Evolutionary conservation across 2,888 invertebrate species (phyloP), one percentile per base, ranked within the genome.

Genomic region (Xanthorhoe designata): DNA sequence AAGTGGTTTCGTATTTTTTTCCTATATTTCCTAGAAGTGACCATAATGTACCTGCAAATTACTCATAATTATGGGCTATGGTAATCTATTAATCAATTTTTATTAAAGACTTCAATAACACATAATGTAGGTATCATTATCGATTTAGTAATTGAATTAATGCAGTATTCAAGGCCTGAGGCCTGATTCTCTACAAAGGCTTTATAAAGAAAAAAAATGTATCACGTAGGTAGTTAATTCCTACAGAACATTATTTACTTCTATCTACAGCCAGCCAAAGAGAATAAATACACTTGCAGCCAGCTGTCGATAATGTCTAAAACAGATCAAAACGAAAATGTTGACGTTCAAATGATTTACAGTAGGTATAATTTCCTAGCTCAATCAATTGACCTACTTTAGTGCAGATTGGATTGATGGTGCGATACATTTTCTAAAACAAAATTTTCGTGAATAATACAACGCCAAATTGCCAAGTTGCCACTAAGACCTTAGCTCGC

Each of bases 261-360:
- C 4, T 32, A 32, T 32, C 32, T 32, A 32, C 32, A 32, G 24
- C 1, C n/a, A n/a, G n/a, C n/a, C n/a, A n/a, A n/a, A n/a, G n/a
- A n/a, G n/a, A n/a, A n/a, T n/a, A n/a, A n/a, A n/a, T n/a, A n/a
- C n/a, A n/a, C n/a, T n/a, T n/a, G n/a, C n/a, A n/a, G n/a, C n/a
- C n/a, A 24, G 32, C 7, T 32, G 32, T 32, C 42, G 42, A 42
- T 13, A 42, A n/a, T 42, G 4, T n/a, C 51, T 66, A 57, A 62
- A 64, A 61, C 61, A 68, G 35, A 64, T 64, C 42, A 42, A 38
- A 65, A 64, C 55, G 4, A 24, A 24, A 24, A 24, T 4, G 1
- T 24, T 24, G 2, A 4, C 24, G 24, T 24, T 4, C 24, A 1
- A 24, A 24, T 24, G 4, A 24, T 3, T 24, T 3, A 24, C 24